Evolutionary conservation across 2,888 invertebrate species (phyloP), one percentile per base, ranked within the genome.

Genomic region (Pachydiplax longipennis): DNA sequence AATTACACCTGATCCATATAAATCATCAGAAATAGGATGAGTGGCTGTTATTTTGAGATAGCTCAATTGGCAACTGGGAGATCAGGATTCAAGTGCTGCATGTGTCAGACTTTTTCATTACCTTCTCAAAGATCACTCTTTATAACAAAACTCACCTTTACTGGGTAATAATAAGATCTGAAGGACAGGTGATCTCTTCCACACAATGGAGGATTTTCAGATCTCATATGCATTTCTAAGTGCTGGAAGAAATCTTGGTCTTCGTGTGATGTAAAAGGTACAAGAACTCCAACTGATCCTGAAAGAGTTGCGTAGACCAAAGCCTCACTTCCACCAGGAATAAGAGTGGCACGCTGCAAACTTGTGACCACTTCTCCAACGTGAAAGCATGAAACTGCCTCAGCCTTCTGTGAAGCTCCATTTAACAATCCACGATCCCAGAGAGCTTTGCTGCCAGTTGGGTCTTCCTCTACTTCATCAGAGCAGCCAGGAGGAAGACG

Each of bases 191-290:
- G 99, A 94, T 99, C 99, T 35, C 99, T 95, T 0, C 99, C 99
- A 94, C 99, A 99, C 0, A 99, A 94, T 0, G 99, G 99, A 0
- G 99, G 96, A 94, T 99, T 97, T 94, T 99, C 99, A 92, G 98
- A 98, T 90, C 99, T 95, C 98, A 99, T 98, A 94, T 99, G 99
- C 99, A 99, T 99, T 94, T 99, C 99, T 92, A 99, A 95, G 94
- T 99, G 99, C 93, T 99, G 99, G 95, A 99, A 99, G 94, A 99
- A 99, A 94, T 99, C 99, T 93, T 99, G 99, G 94, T 99, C 99
- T 95, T 99, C 99, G 92, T 98, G 96, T 31, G 98, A 98, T 0
- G 98, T 98, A 93, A 99, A 99, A 0, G 99, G 98, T 35, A 99
- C 97, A 73, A 99, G 95, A 12, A 98, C 98, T 0, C 99, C 99